Conservation (phyloP, 2,113 vertebrate species). For the Serinus canaria region DNA sequence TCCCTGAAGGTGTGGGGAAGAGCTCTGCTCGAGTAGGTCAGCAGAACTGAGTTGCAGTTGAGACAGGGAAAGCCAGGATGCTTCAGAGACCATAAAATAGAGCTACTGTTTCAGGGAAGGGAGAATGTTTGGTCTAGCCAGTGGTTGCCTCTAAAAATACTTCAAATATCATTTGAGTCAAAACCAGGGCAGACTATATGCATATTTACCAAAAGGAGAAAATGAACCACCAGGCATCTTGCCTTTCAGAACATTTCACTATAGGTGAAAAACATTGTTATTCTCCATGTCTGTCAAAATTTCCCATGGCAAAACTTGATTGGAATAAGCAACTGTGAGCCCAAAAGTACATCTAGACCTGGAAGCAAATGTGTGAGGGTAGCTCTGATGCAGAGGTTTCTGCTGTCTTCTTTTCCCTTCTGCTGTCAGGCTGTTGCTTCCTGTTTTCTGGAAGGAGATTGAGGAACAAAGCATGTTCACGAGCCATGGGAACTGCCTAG, state of each 20-base stretch:
- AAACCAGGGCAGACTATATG: neutral
- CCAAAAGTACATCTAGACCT: neutral
- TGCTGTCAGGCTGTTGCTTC: neutral
- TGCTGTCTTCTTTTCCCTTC: neutral
- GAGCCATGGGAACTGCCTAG: neutral
- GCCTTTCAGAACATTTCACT: neutral
- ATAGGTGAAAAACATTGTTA: constrained; percentile 1
- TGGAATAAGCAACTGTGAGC: neutral
- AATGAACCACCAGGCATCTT: neutral
- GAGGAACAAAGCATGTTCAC: neutral
- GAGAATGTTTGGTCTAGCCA: neutral
- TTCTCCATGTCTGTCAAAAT: neutral
- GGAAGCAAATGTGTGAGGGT: neutral
- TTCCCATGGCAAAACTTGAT: neutral
- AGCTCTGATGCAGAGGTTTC: neutral
- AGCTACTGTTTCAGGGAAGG: neutral
- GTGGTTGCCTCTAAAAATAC: constrained; percentile 12
- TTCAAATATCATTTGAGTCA: neutral
- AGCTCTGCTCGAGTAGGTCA: neutral
- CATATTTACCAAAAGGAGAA: neutral
- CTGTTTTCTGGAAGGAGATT: neutral
- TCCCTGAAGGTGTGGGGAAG: neutral
- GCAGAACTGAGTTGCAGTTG: neutral
- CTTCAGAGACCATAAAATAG: neutral
- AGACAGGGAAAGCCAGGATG: neutral